A percentile compares a stretch with the other conserved stretches of the same genome.
phyloP scores from a whole-genome alignment of 1,140 invertebrate genomes.

The Hormaphis cornu region DNA sequence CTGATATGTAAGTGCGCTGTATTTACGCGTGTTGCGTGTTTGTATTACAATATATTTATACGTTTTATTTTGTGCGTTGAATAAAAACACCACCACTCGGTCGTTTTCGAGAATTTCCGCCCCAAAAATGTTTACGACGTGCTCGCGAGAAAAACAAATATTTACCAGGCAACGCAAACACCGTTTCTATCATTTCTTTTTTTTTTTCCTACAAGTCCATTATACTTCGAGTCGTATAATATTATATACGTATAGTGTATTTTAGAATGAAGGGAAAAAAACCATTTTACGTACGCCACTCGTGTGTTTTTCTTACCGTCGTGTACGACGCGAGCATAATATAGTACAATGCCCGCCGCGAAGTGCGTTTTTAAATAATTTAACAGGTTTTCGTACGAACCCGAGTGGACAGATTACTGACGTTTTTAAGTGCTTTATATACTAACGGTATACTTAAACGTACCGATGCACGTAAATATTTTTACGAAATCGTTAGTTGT shows the following conservation, averaged over 20 bases:
- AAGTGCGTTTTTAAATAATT: background rate
- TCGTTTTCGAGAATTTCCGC: background rate
- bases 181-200: too few relatives aligned
- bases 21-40: too few relatives aligned
- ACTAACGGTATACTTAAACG: background rate
- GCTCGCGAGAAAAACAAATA: slow-evolving; percentile 12
- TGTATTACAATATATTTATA: too few relatives aligned
- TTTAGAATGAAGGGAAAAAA: too few relatives aligned
- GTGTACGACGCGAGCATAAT: too few relatives aligned
- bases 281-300: too few relatives aligned
- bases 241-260: too few relatives aligned
- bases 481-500: too few relatives aligned
- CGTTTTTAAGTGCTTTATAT: background rate
- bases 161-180: slow-evolving; percentile 2
- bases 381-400: background rate
- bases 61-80: background rate
- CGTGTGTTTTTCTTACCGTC: too few relatives aligned
- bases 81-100: background rate
- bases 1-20: too few relatives aligned
- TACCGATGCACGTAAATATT: background rate
- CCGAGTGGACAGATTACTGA: background rate
- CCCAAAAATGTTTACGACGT: slow-evolving; percentile 10
- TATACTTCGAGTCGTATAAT: too few relatives aligned
- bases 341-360: background rate
- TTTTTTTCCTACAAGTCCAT: slow-evolving; percentile 1